A percentile compares a stretch with the other conserved stretches of the same genome.
Conservation (phyloP, 2,888 invertebrate species). For the Lepidochrysops patricia region DNA sequence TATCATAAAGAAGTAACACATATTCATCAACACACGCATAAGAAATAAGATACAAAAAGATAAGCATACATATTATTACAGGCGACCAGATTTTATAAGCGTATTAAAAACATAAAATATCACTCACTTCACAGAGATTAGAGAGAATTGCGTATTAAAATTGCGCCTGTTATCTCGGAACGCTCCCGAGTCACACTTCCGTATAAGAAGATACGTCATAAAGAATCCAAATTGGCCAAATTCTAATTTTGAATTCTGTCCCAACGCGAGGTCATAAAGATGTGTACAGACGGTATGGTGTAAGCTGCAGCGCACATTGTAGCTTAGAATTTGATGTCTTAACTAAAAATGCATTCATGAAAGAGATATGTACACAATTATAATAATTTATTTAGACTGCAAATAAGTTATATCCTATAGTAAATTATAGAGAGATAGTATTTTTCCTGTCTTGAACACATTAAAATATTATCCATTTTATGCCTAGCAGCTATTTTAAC, state of each 20-base stretch:
- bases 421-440: too few relatives aligned
- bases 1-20: too few relatives aligned
- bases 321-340: too few relatives aligned
- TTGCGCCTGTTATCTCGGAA: not conserved
- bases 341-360: too few relatives aligned
- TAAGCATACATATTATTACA: not conserved
- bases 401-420: too few relatives aligned
- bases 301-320: not conserved
- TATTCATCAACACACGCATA: too few relatives aligned
- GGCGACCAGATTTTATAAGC: not conserved
- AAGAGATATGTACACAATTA: too few relatives aligned
- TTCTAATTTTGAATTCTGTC: slow-evolving; percentile 36
- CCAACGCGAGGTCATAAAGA: slow-evolving; percentile 31
- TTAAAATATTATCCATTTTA: too few relatives aligned
- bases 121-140: not conserved
- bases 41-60: too few relatives aligned
- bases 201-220: not conserved
- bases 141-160: not conserved
- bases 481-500: too few relatives aligned
- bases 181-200: slow-evolving; percentile 1
- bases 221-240: slow-evolving; percentile 29
- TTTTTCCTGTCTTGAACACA: too few relatives aligned
- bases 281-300: slow-evolving; percentile 29
- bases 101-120: not conserved
- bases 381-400: too few relatives aligned